These are phyloP conservation scores for Takifugu rubripes DNA, from an alignment of 2,797 vertebrate species.

Conservation along the genomic window DNA sequence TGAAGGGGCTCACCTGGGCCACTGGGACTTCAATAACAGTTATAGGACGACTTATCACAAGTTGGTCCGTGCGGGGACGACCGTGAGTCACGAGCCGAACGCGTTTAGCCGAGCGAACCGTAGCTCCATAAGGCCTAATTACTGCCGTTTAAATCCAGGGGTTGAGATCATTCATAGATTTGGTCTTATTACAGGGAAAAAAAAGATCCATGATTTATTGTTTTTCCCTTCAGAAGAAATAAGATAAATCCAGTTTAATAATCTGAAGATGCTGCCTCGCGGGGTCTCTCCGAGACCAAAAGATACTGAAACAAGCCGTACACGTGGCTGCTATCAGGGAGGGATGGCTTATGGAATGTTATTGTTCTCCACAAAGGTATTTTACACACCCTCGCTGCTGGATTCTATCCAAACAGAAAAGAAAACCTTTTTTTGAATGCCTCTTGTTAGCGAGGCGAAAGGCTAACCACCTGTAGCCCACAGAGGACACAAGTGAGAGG, in stretches of 20 bases:
- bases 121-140: neutral
- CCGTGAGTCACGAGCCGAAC: constrained; percentile 46
- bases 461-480: neutral
- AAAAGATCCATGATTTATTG: too few species aligned
- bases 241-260: too few species aligned
- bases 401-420: neutral
- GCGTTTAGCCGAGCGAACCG: constrained; percentile 32
- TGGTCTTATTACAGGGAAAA: too few species aligned
- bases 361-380: constrained; percentile 7
- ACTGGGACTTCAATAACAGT: constrained; percentile 38
- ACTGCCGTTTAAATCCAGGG: neutral
- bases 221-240: too few species aligned
- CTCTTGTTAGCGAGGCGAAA: too few species aligned
- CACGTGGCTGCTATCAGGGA: constrained; percentile 7
- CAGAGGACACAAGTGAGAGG: constrained; percentile 16
- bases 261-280: constrained; percentile 28
- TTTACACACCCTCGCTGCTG: constrained; percentile 15
- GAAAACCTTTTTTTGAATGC: too few species aligned
- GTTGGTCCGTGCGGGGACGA: constrained; percentile 23
- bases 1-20: constrained; percentile 23
- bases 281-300: constrained; percentile 20
- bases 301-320: constrained; percentile 4
- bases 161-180: too few species aligned
- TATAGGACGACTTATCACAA: constrained; percentile 36
- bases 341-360: constrained; percentile 13